Evolutionary conservation across 2,113 vertebrate genomes (phyloP).

Genomic region (Elephantulus edwardii): DNA sequence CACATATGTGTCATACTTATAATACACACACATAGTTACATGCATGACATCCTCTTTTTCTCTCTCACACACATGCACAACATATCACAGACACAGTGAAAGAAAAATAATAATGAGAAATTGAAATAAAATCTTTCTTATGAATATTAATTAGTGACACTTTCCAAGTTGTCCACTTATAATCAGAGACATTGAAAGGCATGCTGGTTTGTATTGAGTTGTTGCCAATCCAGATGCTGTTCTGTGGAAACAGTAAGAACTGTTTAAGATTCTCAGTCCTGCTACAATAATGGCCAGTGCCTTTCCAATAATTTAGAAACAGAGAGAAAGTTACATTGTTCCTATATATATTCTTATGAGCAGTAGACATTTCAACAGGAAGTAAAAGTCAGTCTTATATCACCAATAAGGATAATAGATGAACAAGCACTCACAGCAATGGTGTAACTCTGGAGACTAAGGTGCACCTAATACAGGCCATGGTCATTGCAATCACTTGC

Average conservation of each 20-base stretch:
- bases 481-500: too few species aligned
- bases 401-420: neutral
- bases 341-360: conserved; percentile 23
- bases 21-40: too few species aligned
- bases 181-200: conserved; percentile 54
- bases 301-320: conserved; percentile 72
- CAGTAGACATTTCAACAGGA: conserved; percentile 25
- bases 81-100: too few species aligned
- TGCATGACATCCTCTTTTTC: too few species aligned
- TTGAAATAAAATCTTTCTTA: neutral
- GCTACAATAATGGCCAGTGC: conserved; percentile 51
- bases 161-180: neutral
- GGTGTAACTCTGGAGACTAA: too few species aligned
- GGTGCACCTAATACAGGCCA: too few species aligned
- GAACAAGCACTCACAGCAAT: too few species aligned
- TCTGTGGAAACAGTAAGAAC: conserved; percentile 50
- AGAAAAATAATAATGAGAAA: conserved; percentile 17
- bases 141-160: conserved; percentile 49
- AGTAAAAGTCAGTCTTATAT: conserved; percentile 33
- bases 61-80: too few species aligned
- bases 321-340: neutral
- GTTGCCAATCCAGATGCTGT: conserved; percentile 55
- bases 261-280: conserved; percentile 67
- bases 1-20: neutral
- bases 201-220: conserved; percentile 67